phyloP scores from a whole-genome alignment of 2,113 vertebrate species.

The Riparia riparia region DNA sequence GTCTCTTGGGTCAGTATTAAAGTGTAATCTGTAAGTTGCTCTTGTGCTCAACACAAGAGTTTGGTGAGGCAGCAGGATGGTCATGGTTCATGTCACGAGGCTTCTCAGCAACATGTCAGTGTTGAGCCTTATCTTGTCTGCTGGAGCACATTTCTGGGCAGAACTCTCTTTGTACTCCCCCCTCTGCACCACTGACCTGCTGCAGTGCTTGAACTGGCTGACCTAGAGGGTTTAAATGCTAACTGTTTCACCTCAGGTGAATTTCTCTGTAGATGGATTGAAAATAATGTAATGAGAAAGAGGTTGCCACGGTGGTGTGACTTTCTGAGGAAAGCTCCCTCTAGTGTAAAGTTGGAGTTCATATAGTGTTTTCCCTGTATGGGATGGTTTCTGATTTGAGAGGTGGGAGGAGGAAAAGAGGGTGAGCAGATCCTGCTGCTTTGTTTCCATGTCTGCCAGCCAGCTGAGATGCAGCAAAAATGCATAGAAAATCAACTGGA shows the following conservation, averaged over 20 bases:
- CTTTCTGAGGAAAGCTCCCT: slow-evolving; percentile 25
- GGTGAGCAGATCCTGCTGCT: background rate
- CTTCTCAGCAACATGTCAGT: background rate
- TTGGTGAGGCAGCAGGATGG: background rate
- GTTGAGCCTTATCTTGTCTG: background rate
- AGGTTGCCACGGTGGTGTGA: background rate
- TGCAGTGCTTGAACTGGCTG: background rate
- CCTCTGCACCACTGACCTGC: accelerated
- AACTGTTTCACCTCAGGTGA: background rate
- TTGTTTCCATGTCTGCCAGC: background rate
- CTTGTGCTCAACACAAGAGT: background rate
- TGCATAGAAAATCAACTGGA: background rate
- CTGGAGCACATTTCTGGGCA: background rate
- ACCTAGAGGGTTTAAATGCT: background rate
- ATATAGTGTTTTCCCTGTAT: background rate
- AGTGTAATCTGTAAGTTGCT: background rate
- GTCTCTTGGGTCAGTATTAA: background rate
- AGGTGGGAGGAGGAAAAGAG: background rate
- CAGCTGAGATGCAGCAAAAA: background rate
- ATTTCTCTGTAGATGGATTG: background rate
- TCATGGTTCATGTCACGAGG: accelerated
- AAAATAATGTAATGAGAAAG: background rate
- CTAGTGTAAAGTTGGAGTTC: slow-evolving; percentile 31
- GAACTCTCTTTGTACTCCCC: background rate
- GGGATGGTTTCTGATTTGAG: background rate